These are phyloP conservation scores for Platichthys stellatus DNA, from an alignment of 2,113 vertebrate genomes.

Conservation along the genomic window DNA sequence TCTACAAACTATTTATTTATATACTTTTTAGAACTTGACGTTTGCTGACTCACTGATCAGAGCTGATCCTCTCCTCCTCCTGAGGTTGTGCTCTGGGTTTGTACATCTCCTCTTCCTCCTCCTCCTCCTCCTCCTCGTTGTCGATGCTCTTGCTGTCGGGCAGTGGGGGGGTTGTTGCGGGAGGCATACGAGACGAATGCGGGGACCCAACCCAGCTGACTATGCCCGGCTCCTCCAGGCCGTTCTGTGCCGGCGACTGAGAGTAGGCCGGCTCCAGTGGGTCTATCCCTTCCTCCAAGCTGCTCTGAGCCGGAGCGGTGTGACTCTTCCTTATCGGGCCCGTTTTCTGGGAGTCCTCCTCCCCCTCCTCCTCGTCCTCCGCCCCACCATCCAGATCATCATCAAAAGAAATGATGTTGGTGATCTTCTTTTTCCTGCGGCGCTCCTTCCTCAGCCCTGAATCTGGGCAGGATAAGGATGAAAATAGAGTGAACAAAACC, in stretches of 20 bases:
- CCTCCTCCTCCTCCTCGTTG: constrained; percentile 81
- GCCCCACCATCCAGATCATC: constrained; percentile 87
- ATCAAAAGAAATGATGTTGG: constrained; percentile 97
- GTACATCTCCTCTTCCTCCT: constrained; percentile 68
- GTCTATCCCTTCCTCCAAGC: constrained; percentile 75
- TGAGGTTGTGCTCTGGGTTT: constrained; percentile 67
- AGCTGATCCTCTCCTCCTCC: constrained; percentile 66
- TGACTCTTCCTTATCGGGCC: constrained; percentile 53
- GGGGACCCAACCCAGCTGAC: constrained; percentile 77
- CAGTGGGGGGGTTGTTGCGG: constrained; percentile 23
- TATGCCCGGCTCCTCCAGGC: constrained; percentile 60
- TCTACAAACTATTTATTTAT: not conserved
- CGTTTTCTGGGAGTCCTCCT: constrained; percentile 63
- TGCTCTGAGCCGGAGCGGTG: constrained; percentile 63
- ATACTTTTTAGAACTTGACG: not conserved
- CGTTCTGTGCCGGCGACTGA: constrained; percentile 69
- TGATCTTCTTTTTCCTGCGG: constrained; percentile 95
- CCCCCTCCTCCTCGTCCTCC: constrained; percentile 81
- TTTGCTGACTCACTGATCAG: constrained; percentile 76
- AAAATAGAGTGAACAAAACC: constrained; percentile 17
- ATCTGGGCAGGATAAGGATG: constrained; percentile 77
- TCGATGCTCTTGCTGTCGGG: constrained; percentile 76
- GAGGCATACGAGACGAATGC: constrained; percentile 59
- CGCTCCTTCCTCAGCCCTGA: constrained; percentile 88
- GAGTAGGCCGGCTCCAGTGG: constrained; percentile 56